A percentile compares a stretch with the other conserved stretches of the same genome.
Evolutionary conservation across 2,113 vertebrate species (phyloP).

Genomic region (Sapayoa aenigma): DNA sequence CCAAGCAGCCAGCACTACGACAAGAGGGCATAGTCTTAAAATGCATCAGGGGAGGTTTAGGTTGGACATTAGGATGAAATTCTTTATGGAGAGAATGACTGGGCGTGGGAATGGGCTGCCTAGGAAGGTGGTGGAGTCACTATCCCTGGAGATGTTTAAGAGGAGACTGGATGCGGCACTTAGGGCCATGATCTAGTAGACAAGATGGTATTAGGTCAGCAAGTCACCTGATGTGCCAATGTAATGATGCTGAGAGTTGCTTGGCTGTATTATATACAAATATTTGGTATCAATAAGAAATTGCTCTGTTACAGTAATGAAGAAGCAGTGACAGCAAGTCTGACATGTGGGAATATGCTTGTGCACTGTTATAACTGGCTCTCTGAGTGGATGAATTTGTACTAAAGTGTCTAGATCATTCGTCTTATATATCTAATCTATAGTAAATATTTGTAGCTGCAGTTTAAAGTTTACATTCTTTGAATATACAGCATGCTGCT

Average conservation of each 20-base stretch:
- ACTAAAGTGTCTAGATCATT: neutral
- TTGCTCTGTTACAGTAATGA: neutral
- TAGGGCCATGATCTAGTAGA: too few relatives aligned
- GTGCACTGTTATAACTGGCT: neutral
- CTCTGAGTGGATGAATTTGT: rapidly evolving
- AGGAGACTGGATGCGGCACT: too few relatives aligned
- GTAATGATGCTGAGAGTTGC: rapidly evolving
- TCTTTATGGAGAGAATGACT: too few relatives aligned
- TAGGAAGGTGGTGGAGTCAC: too few relatives aligned
- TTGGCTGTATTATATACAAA: neutral
- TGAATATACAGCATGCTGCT: neutral
- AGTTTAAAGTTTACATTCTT: neutral
- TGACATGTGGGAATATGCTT: neutral
- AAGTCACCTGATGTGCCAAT: neutral
- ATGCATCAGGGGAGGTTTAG: too few relatives aligned
- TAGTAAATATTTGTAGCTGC: neutral
- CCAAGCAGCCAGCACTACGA: too few relatives aligned
- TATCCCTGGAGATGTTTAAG: too few relatives aligned
- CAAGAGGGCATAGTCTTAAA: too few relatives aligned
- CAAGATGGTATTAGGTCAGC: neutral
- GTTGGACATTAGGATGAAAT: too few relatives aligned
- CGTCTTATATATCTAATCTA: neutral
- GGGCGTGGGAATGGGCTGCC: too few relatives aligned
- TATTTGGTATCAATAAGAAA: neutral
- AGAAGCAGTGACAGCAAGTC: neutral